Conservation (phyloP, 1,140 invertebrate genomes). For the Lepidurus packardi region DNA sequence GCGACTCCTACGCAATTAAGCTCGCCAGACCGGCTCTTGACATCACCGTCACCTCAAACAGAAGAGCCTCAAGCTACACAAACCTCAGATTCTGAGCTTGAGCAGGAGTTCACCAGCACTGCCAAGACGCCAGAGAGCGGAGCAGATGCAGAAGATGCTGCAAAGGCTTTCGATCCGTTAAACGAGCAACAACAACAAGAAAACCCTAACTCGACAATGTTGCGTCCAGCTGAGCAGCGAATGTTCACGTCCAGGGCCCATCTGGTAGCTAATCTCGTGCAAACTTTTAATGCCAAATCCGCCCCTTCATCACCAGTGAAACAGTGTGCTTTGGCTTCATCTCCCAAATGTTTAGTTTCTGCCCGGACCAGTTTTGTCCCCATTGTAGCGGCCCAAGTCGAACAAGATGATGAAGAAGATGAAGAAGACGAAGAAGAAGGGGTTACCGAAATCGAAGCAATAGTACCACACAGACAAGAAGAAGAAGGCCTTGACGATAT, state of each 20-base stretch:
- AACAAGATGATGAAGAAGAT: too few species aligned
- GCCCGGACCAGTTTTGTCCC: not conserved
- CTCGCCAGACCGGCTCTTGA: not conserved
- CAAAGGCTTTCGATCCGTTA: not conserved
- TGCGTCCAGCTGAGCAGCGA: not conserved
- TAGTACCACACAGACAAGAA: not conserved
- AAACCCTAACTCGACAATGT: not conserved
- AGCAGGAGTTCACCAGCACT: not conserved
- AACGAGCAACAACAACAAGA: not conserved
- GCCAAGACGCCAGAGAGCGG: not conserved
- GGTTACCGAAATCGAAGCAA: not conserved
- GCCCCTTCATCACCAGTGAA: not conserved
- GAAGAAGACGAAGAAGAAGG: not conserved
- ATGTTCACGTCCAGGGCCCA: not conserved
- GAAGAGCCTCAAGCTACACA: not conserved
- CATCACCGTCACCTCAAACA: not conserved
- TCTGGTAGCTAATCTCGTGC: not conserved
- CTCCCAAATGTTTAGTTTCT: not conserved
- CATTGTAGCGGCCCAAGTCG: not conserved
- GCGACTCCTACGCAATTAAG: constrained; percentile 18
- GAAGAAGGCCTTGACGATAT: not conserved
- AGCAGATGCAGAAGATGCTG: not conserved
- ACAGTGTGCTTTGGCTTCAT: not conserved
- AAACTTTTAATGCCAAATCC: not conserved
- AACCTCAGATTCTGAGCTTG: not conserved